Conservation (phyloP, 2,113 vertebrate species). For the Chaetodon trifascialis region DNA sequence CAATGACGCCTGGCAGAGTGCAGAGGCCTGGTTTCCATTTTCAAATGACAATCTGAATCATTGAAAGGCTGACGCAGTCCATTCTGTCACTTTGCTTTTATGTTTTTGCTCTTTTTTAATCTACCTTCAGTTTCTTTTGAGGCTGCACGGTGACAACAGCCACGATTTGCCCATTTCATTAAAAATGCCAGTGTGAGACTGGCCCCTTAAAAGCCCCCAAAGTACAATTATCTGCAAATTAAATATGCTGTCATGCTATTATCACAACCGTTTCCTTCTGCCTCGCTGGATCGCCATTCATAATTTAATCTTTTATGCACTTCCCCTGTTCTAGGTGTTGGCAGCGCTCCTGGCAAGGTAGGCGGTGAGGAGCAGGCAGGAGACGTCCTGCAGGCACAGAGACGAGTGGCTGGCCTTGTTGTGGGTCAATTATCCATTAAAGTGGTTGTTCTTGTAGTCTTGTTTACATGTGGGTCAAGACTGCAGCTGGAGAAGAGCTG, state of each 20-base stretch:
- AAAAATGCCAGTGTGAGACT: conserved; percentile 56
- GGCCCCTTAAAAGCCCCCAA: conserved; percentile 58
- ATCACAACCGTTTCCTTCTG: conserved; percentile 71
- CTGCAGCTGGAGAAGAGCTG: conserved; percentile 11
- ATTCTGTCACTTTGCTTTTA: conserved; percentile 22
- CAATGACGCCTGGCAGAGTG: not conserved
- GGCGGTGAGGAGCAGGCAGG: not conserved
- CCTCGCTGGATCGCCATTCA: conserved; percentile 68
- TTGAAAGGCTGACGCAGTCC: conserved; percentile 12
- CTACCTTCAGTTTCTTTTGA: conserved; percentile 12
- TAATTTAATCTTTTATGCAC: conserved; percentile 79
- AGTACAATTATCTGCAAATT: conserved; percentile 76
- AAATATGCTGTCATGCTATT: conserved; percentile 73
- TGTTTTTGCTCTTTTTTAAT: not conserved
- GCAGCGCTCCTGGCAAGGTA: conserved; percentile 45
- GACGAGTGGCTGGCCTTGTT: not conserved
- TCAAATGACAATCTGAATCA: conserved; percentile 22
- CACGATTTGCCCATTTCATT: conserved; percentile 60
- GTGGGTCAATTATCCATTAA: conserved; percentile 38
- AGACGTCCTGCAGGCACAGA: conserved; percentile 22
- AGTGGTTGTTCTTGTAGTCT: conserved; percentile 24
- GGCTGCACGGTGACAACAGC: conserved; percentile 40
- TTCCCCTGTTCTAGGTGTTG: conserved; percentile 61
- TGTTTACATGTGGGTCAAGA: conserved; percentile 45
- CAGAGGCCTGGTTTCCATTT: not conserved